Conservation (phyloP, 2,797 vertebrate species). For the Meda fulgida region DNA sequence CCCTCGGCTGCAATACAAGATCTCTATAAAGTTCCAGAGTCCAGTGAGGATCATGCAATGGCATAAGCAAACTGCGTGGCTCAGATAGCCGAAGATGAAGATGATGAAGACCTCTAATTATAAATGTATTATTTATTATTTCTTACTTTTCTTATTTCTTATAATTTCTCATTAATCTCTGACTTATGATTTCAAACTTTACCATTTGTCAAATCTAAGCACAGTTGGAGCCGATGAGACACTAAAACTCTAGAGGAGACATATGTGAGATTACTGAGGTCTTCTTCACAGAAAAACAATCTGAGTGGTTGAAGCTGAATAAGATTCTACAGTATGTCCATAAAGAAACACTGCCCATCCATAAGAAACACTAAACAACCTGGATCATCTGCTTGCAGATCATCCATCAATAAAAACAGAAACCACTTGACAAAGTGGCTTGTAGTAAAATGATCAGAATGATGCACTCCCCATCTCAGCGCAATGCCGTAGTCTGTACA, state of each 20-base stretch:
- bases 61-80: too few species aligned
- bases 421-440: constrained; percentile 34
- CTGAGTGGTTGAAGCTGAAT: background rate
- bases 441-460: constrained; percentile 11
- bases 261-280: background rate
- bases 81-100: too few species aligned
- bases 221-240: background rate
- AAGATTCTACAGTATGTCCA: background rate
- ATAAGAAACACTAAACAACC: background rate
- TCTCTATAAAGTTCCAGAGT: too few species aligned
- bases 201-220: background rate
- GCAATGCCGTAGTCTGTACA: constrained; percentile 23
- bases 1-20: too few species aligned
- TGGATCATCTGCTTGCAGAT: background rate
- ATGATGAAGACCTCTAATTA: background rate
- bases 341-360: background rate
- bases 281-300: background rate
- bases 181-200: background rate
- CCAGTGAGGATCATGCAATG: too few species aligned
- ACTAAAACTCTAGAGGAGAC: background rate
- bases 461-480: background rate
- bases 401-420: constrained; percentile 14
- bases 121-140: too few species aligned
- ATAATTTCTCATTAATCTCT: background rate
- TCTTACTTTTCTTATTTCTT: too few species aligned